Base-by-base conservation (phyloP, 2,113 vertebrate genomes). In the Rhinolophus sinicus region DNA sequence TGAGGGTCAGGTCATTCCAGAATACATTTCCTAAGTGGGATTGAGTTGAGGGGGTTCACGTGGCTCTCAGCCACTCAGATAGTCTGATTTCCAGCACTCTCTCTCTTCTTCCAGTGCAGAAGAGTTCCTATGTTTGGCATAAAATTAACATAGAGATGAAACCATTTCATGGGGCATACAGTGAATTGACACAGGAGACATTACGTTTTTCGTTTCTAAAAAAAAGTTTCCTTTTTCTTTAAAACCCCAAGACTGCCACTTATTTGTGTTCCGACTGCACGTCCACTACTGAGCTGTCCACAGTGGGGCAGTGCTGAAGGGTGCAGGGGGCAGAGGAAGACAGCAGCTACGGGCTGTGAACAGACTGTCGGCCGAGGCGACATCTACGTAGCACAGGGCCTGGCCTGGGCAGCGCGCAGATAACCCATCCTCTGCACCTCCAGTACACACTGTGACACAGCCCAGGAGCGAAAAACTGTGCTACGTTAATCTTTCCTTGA, bases 61-160 rank as follows among this genome's bases (percentile, higher is more conserved):
- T 35, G 87, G 56, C 22, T 72, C 56, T 54, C 58, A 54, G 84
- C 21, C 38, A 82, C 44, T 16, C 75, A 15, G 13, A 38, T 0
- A 50, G 52, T 69, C 72, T 85, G 72, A 58, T 35, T 65, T 75
- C 28, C 4, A 30, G 73, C 26, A n/a, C 44, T 60, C 60, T 60
- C 30, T 58, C 54, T 77, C n/a, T 14, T 88, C 22, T 67, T 62
- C 8, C 6, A 21, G 8, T 40, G 56, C 89, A 77, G 24, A 24
- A 76, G 73, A 75, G 14, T 28, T 90, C 89, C 52, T 70, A 40
- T 90, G 72, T 94, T 87, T 54, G 94, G 88, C 62, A 76, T 50
- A 50, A 92, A 93, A 93, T 94, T 87, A 97, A 69, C 90, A 96
- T 56, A 96, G 47, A 84, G 58, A 84, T 95, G 88, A 96, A 94